phyloP scores from a whole-genome alignment of 2,888 invertebrate genomes.

The Osmoderma eremita region DNA sequence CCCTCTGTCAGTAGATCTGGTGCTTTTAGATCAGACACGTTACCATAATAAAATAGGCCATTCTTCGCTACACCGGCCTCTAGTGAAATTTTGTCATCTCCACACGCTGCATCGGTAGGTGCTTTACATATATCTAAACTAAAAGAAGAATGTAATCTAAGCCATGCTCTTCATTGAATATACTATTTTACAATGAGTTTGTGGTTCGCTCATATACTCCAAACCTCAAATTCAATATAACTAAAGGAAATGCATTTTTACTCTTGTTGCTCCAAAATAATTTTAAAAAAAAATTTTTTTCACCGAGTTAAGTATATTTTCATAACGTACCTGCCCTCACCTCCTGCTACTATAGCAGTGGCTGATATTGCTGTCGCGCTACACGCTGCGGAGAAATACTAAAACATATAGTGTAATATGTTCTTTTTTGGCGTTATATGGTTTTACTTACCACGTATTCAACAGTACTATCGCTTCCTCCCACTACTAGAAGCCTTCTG shows the following conservation, averaged over 20 bases:
- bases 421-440: not conserved
- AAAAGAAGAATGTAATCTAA: not conserved
- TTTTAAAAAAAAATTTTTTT: too few relatives aligned
- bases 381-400: constrained; percentile 4
- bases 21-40: not conserved
- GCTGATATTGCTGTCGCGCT: constrained; percentile 10
- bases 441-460: constrained; percentile 13
- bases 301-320: too few relatives aligned
- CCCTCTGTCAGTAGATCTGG: not conserved
- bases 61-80: not conserved
- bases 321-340: not conserved
- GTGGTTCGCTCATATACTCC: too few relatives aligned
- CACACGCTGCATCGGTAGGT: not conserved
- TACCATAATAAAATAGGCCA: not conserved
- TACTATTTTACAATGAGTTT: too few relatives aligned
- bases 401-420: constrained; percentile 7
- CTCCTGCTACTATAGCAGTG: not conserved
- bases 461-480: not conserved
- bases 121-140: not conserved
- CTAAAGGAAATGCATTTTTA: too few relatives aligned
- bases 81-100: not conserved
- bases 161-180: too few relatives aligned
- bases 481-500: constrained; percentile 24
- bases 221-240: too few relatives aligned
- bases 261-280: too few relatives aligned